Conservation (phyloP, 2,888 invertebrate genomes). For the Eupithecia abbreviata region DNA sequence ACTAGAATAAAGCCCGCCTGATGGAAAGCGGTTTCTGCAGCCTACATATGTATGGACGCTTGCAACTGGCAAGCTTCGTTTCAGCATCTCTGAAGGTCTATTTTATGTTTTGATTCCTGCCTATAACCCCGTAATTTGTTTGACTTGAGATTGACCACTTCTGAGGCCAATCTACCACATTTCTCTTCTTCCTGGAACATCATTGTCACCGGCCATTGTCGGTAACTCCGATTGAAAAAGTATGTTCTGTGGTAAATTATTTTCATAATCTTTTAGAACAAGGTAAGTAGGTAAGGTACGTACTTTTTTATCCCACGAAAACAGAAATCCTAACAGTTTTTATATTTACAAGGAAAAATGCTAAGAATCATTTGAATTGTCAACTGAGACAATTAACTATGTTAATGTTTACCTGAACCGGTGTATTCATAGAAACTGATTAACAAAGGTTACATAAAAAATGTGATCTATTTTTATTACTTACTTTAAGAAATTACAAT, state of each 20-base stretch:
- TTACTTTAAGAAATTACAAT: neutral
- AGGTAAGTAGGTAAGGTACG: neutral
- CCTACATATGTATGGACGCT: no score
- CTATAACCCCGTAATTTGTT: no score
- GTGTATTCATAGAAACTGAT: neutral
- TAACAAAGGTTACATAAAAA: neutral
- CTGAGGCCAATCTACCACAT: no score
- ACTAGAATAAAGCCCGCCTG: no score
- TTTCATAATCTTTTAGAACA: neutral
- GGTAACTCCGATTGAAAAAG: no score
- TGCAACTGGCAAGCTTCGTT: no score
- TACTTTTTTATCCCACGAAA: neutral
- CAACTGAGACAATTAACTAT: conserved; percentile 1
- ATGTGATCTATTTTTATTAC: neutral
- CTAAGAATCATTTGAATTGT: neutral
- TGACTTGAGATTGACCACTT: no score
- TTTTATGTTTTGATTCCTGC: no score
- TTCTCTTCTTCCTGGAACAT: no score
- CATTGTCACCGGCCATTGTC: no score
- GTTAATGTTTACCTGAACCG: conserved; percentile 1
- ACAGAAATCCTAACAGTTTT: neutral
- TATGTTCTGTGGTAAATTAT: neutral
- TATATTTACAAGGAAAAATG: neutral
- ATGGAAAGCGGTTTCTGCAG: no score
- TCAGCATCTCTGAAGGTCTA: no score